Evolutionary conservation across 2,888 invertebrate genomes (phyloP).

Genomic region (Rhagium mordax): DNA sequence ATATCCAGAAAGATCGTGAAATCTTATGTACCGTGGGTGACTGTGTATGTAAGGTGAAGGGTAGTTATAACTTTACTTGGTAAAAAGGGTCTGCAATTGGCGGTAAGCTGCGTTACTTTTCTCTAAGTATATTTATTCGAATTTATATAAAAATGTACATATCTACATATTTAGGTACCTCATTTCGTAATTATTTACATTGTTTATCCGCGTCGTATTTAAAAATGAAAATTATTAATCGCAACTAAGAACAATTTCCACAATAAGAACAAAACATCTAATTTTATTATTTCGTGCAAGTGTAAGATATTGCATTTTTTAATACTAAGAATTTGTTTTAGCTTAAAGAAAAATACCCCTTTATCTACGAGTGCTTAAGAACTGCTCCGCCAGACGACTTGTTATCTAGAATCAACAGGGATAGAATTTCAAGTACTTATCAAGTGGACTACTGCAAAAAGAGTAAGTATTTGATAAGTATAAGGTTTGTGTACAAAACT

Average conservation of each 20-base stretch:
- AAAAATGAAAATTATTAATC: background rate
- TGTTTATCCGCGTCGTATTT: background rate
- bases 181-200: background rate
- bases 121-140: background rate
- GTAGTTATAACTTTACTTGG: too few relatives aligned
- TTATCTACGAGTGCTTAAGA: constrained; percentile 76
- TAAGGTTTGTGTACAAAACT: background rate
- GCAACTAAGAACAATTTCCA: background rate
- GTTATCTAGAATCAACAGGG: constrained; percentile 75
- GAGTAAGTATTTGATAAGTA: constrained; percentile 60
- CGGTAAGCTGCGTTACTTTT: too few relatives aligned
- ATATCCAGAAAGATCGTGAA: too few relatives aligned
- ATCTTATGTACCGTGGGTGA: too few relatives aligned
- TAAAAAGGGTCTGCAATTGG: too few relatives aligned
- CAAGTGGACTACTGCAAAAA: constrained; percentile 74
- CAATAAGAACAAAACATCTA: background rate
- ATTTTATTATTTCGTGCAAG: background rate
- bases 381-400: constrained; percentile 75
- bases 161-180: too few relatives aligned
- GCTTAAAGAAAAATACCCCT: constrained; percentile 78
- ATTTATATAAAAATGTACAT: background rate
- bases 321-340: constrained; percentile 59
- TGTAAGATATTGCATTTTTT: background rate
- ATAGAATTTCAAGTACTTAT: constrained; percentile 77
- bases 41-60: too few relatives aligned